These are phyloP conservation scores for Ctenodactylus gundi DNA, from an alignment of 2,113 vertebrate genomes.

Conservation along the genomic window DNA sequence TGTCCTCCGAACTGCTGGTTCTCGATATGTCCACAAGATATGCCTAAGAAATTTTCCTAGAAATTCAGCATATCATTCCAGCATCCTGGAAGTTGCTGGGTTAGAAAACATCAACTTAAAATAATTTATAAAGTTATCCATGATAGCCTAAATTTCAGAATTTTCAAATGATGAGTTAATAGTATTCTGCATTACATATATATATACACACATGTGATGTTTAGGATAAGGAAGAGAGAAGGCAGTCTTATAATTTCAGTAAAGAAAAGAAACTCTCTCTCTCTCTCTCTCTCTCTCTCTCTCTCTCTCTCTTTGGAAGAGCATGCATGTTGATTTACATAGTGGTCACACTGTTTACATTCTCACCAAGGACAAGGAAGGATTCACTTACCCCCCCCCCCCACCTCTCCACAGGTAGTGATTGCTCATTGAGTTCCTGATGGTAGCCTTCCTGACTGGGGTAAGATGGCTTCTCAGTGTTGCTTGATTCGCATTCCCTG, in stretches of 20 bases:
- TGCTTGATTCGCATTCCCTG: neutral
- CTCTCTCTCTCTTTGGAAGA: no score
- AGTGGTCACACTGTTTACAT: neutral
- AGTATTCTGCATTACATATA: neutral
- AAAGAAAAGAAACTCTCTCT: no score
- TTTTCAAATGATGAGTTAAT: neutral
- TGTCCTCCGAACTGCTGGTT: neutral
- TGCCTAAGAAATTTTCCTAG: neutral
- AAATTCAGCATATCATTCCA: neutral
- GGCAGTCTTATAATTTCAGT: neutral
- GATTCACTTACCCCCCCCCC: neutral
- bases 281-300: no score
- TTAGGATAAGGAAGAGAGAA: neutral
- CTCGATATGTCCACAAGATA: neutral
- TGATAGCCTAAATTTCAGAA: neutral
- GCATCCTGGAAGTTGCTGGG: neutral
- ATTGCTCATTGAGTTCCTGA: neutral
- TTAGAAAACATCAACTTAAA: neutral
- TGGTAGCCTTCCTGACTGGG: neutral
- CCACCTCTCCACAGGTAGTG: neutral
- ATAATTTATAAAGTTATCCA: neutral
- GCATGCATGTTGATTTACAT: neutral
- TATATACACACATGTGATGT: no score
- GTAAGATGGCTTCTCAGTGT: neutral
- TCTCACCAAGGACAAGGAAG: neutral